Base-by-base conservation (phyloP, 1,140 invertebrate genomes). In the Drosophila pruinosa region DNA sequence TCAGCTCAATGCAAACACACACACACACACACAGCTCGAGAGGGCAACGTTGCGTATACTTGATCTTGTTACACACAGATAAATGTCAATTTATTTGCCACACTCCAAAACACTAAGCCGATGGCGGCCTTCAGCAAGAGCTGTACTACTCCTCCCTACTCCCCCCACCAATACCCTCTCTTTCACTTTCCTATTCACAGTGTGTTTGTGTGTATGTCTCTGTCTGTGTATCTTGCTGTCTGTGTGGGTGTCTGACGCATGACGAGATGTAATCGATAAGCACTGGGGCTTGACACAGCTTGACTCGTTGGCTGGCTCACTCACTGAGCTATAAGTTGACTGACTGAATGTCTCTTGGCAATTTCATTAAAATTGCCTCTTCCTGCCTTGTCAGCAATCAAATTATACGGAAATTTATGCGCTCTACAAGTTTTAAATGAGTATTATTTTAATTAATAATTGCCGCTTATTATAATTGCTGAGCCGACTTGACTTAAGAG, bases 51-150 rank as follows among this genome's bases (percentile, higher is more conserved):
- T 69, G 82, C 82, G 82, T 86, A 88, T 86, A 63, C 82, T 86
- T 86, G 82, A 88, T 86, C 82, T 86, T 86, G 82, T 86, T 86
- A 88, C 75, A 81, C 63, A 63, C 82, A 86, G 82, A 85, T 86
- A 86, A 86, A 86, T 86, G 82, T 86, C 82, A 86, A 86, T 86
- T 86, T 82, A 82, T 86, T 86, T 86, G 74, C 82, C 82, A 86
- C 81, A 86, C 81, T 86, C 82, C 69, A 88, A 48, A 81, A 71
- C 81, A 78, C 81, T 81, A 86, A 86, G 81, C 81, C 82, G 69
- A 65, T 45, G 63, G 26, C 26, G 64, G 71, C 57, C 62, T 72
- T 72, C 67, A 64, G 34, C 61, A 43, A 36, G 26, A 41, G 52
- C 47, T 57, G 4, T 14, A 28, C 28, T 41, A 2, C 14, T 24